phyloP scores from a whole-genome alignment of 2,888 invertebrate genomes.

The Hyles lineata region DNA sequence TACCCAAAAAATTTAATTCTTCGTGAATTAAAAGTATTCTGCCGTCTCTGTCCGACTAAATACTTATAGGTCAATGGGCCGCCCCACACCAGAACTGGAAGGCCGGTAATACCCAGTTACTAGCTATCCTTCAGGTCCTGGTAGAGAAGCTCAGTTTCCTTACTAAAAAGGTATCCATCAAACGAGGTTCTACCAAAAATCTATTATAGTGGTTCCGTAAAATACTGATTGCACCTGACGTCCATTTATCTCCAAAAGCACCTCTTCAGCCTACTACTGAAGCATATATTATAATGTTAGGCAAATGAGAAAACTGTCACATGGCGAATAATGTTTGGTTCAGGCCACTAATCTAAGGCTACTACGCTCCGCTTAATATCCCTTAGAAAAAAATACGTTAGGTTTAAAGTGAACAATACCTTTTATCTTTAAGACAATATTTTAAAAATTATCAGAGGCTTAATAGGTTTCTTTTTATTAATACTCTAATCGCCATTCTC shows the following conservation, averaged over 20 bases:
- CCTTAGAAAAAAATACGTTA: neutral
- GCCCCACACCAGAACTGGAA: no score
- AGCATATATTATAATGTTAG: slow-evolving; percentile 24
- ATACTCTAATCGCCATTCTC: neutral
- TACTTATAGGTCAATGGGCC: no score
- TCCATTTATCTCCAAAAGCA: slow-evolving; percentile 23
- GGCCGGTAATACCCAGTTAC: no score
- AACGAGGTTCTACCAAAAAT: no score
- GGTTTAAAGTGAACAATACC: slow-evolving; percentile 1
- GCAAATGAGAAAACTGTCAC: slow-evolving; percentile 27
- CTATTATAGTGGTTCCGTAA: no score
- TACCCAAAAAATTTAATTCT: no score
- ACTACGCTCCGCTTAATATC: neutral
- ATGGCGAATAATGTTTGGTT: slow-evolving; percentile 18
- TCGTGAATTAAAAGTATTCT: no score
- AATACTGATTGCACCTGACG: neutral
- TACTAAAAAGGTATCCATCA: no score
- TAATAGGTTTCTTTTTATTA: no score
- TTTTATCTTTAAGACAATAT: slow-evolving; percentile 7
- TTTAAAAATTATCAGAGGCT: slow-evolving; percentile 14
- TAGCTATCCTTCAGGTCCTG: no score
- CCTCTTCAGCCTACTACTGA: slow-evolving; percentile 22
- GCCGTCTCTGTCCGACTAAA: no score
- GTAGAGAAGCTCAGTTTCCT: no score
- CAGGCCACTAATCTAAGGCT: neutral